Evolutionary conservation across 2,888 invertebrate species (phyloP), one percentile per base, ranked within the genome.

Genomic region (Pyrochroa serraticornis): DNA sequence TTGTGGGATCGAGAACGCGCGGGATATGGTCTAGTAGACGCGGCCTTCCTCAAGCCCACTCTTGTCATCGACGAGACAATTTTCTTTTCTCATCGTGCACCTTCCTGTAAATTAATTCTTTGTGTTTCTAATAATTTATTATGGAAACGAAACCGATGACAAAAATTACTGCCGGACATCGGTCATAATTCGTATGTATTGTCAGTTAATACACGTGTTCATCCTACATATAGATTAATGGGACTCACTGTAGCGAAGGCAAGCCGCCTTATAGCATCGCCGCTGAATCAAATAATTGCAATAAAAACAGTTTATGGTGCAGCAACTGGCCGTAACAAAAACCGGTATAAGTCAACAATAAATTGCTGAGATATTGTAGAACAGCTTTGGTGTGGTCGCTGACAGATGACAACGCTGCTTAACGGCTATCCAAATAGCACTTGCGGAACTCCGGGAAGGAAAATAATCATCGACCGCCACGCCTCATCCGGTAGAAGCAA

Each of bases 161-260:
- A 22, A 54, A 54, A 43, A 47, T 42, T 36, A 43, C 54, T 30
- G 42, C 37, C 37, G 42, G 30, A 47, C 48, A 48, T 36, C 42
- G 14, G 31, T 46, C 55, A 55, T 55, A 55, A 55, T 55, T 55
- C 55, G 48, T 55, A 37, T 43, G 47, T 55, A 55, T 48, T 55
- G 55, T 55, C 55, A 44, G 56, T 52, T 51, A 52, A 46, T 57
- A 51, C 57, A 57, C 51, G 51, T 57, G 57, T 58, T 52, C 58
- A 47, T 49, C 9, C 46, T 42, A 35, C 52, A 52, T 33, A 37
- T 52, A 52, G 58, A 58, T 58, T 58, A 58, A 58, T 58, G 58
- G 52, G 35, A 43, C 38, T 46, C 38, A 43, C 13, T 47, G 33
- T 22, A 50, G 47, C 56, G 34, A 49, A 42, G 57, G 46, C 14